These are phyloP conservation scores for Limnephilus rhombicus DNA, from an alignment of 2,888 invertebrate genomes.

Conservation along the genomic window DNA sequence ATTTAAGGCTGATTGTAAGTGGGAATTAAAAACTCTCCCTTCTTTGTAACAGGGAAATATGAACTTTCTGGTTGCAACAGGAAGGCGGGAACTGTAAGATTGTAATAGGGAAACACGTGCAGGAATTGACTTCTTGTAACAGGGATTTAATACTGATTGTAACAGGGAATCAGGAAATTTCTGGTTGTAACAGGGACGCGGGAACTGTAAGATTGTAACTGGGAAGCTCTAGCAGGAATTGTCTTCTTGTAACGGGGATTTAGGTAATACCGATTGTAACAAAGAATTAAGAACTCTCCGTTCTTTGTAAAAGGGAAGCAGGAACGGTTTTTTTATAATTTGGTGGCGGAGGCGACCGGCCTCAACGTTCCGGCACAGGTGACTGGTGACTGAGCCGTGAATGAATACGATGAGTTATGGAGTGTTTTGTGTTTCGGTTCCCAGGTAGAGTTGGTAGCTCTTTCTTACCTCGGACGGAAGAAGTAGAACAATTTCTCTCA, in stretches of 20 bases:
- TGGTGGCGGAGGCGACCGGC: not conserved
- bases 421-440: not conserved
- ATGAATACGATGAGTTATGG: not conserved
- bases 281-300: not conserved
- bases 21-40: not conserved
- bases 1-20: too few relatives aligned
- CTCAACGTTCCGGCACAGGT: not conserved
- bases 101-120: not conserved
- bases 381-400: not conserved
- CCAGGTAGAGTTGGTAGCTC: not conserved
- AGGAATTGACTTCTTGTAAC: too few relatives aligned
- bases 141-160: not conserved
- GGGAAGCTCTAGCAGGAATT: not conserved
- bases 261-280: not conserved
- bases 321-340: not conserved
- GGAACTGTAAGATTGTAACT: too few relatives aligned
- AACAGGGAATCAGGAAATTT: not conserved
- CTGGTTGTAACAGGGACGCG: not conserved
- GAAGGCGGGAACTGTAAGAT: too few relatives aligned
- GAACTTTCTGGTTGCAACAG: not conserved
- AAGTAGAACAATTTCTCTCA: conserved; percentile 41
- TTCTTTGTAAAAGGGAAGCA: not conserved
- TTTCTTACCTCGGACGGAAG: not conserved
- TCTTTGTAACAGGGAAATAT: not conserved
- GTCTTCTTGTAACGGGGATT: too few relatives aligned